Conservation (phyloP, 2,113 vertebrate species). For the Brachyistius frenatus region DNA sequence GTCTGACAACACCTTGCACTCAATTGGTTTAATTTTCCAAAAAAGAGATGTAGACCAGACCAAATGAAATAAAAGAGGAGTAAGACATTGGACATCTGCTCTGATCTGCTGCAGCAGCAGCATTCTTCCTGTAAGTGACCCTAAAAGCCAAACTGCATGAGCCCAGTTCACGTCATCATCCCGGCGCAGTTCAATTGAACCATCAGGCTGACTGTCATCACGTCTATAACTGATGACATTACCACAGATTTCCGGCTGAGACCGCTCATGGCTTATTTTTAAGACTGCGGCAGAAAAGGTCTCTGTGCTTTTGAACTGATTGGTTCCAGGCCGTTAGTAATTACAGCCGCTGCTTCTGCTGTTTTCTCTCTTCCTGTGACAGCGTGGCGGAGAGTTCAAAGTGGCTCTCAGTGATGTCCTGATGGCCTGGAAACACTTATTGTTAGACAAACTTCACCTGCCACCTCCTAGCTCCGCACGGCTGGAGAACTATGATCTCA, state of each 20-base stretch:
- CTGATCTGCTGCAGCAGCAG: background rate
- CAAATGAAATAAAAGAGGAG: slow-evolving; percentile 18
- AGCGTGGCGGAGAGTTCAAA: slow-evolving; percentile 89
- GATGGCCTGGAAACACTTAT: slow-evolving; percentile 90
- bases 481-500: slow-evolving; percentile 86
- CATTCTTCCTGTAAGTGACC: background rate
- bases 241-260: slow-evolving; percentile 58
- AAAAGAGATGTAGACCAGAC: background rate
- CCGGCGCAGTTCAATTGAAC: slow-evolving; percentile 38
- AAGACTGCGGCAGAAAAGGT: slow-evolving; percentile 13
- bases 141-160: background rate
- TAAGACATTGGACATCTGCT: background rate
- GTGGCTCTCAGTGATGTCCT: slow-evolving; percentile 91
- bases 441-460: slow-evolving; percentile 90
- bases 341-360: slow-evolving; percentile 53
- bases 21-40: background rate
- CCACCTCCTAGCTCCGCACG: slow-evolving; percentile 70
- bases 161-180: slow-evolving; percentile 43
- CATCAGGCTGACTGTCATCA: slow-evolving; percentile 63
- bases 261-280: slow-evolving; percentile 47
- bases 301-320: slow-evolving; percentile 57
- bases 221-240: slow-evolving; percentile 62
- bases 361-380: slow-evolving; percentile 67
- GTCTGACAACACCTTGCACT: too few species aligned
- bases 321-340: slow-evolving; percentile 65